Conservation (phyloP, 2,888 invertebrate species). For the Drosophila greeni region DNA sequence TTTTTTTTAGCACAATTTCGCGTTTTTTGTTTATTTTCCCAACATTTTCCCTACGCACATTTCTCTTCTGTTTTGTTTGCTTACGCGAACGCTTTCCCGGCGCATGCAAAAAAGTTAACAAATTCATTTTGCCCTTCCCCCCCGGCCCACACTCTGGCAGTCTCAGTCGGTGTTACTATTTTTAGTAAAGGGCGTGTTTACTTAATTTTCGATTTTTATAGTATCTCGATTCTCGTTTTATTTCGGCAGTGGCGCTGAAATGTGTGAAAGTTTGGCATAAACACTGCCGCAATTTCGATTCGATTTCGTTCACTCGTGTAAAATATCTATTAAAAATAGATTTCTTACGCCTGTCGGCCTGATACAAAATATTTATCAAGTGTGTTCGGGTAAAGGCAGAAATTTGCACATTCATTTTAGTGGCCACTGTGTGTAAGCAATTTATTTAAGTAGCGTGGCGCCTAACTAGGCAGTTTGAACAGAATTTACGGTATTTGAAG, state of each 20-base stretch:
- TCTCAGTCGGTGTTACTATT: conserved; percentile 49
- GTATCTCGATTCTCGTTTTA: conserved; percentile 42
- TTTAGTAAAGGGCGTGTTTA: conserved; percentile 68
- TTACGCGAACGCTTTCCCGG: conserved; percentile 42
- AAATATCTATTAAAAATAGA: conserved; percentile 46
- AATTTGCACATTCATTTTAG: conserved; percentile 34
- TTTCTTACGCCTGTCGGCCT: conserved; percentile 26
- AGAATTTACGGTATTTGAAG: conserved; percentile 1
- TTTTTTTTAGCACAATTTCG: conserved; percentile 43
- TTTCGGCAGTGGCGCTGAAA: conserved; percentile 43
- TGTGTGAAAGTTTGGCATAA: conserved; percentile 58
- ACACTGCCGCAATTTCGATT: conserved; percentile 46
- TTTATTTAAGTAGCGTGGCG: conserved; percentile 4
- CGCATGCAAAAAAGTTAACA: conserved; percentile 51
- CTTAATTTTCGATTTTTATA: conserved; percentile 60
- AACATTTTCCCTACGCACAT: conserved; percentile 49
- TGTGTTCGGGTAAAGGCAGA: conserved; percentile 9
- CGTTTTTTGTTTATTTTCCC: conserved; percentile 66
- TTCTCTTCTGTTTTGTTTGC: conserved; percentile 54
- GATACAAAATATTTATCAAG: conserved; percentile 30
- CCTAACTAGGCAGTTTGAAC: background rate
- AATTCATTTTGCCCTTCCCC: conserved; percentile 34
- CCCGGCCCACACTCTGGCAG: conserved; percentile 4
- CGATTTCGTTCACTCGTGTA: conserved; percentile 32
- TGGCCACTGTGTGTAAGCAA: conserved; percentile 32